Evolutionary conservation across 2,888 invertebrate species (phyloP).

Genomic region (Netelia virgata): DNA sequence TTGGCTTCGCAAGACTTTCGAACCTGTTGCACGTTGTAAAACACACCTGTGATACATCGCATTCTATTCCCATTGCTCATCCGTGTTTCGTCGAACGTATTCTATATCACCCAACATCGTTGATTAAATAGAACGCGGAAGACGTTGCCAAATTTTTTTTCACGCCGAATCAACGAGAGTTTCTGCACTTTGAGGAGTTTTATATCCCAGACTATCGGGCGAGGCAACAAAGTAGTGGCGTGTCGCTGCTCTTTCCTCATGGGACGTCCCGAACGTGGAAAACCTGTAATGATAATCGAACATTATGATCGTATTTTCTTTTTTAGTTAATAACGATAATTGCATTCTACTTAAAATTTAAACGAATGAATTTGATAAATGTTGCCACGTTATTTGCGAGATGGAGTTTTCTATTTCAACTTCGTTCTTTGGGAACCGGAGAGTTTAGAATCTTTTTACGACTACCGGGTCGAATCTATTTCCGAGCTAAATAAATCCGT

Average conservation of each 20-base stretch:
- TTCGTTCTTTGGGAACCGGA: slow-evolving; percentile 39
- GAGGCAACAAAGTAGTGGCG: neutral
- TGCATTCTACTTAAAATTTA: no score
- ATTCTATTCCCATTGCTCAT: slow-evolving; percentile 69
- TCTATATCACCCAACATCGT: slow-evolving; percentile 20
- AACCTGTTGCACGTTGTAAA: slow-evolving; percentile 61
- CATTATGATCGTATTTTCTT: neutral
- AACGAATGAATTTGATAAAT: no score
- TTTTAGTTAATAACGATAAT: neutral
- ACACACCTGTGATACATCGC: slow-evolving; percentile 61
- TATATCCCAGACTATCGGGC: neutral
- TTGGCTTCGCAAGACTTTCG: neutral
- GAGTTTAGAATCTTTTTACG: slow-evolving; percentile 65
- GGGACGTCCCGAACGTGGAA: neutral
- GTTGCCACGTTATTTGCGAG: no score
- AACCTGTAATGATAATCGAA: neutral
- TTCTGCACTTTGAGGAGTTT: slow-evolving; percentile 34
- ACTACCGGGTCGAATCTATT: slow-evolving; percentile 57
- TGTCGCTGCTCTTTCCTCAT: slow-evolving; percentile 11
- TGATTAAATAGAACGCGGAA: slow-evolving; percentile 74
- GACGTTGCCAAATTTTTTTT: slow-evolving; percentile 74
- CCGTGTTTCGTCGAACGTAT: slow-evolving; percentile 46
- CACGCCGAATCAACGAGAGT: slow-evolving; percentile 48
- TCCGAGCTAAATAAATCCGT: slow-evolving; percentile 52
- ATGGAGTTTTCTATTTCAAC: neutral